Conservation (phyloP, 2,888 invertebrate species). For the Dicycla oo region DNA sequence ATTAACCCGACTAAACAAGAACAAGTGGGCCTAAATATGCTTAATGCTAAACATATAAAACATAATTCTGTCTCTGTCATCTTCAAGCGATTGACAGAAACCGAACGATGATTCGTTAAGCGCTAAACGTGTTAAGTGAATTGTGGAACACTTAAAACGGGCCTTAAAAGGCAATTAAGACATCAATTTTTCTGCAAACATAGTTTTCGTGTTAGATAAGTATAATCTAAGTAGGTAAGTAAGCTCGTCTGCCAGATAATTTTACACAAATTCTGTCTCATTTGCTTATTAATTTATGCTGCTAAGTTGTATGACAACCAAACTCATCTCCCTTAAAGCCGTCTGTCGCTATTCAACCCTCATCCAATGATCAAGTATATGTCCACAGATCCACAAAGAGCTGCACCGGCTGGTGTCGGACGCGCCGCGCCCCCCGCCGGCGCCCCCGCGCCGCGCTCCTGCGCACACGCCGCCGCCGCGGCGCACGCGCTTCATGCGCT, state of each 20-base stretch:
- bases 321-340: not conserved
- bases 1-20: no score
- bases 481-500: slow-evolving; percentile 68
- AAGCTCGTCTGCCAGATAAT: no score
- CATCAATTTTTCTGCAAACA: no score
- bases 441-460: slow-evolving; percentile 15
- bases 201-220: no score
- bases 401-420: slow-evolving; percentile 91
- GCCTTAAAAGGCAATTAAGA: not conserved
- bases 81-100: not conserved
- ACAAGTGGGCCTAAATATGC: not conserved
- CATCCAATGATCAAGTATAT: no score
- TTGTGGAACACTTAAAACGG: not conserved
- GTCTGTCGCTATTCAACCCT: accelerated
- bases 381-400: slow-evolving; percentile 92
- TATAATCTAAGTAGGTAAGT: not conserved
- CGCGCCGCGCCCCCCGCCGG: slow-evolving; percentile 53
- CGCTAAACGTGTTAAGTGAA: not conserved
- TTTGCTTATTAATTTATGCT: not conserved
- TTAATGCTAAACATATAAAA: no score
- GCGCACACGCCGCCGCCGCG: slow-evolving; percentile 55
- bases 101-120: not conserved
- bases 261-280: not conserved
- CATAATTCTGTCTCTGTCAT: not conserved
- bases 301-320: not conserved